Conservation (phyloP, 2,113 vertebrate genomes). For the Ammodytes marinus region DNA sequence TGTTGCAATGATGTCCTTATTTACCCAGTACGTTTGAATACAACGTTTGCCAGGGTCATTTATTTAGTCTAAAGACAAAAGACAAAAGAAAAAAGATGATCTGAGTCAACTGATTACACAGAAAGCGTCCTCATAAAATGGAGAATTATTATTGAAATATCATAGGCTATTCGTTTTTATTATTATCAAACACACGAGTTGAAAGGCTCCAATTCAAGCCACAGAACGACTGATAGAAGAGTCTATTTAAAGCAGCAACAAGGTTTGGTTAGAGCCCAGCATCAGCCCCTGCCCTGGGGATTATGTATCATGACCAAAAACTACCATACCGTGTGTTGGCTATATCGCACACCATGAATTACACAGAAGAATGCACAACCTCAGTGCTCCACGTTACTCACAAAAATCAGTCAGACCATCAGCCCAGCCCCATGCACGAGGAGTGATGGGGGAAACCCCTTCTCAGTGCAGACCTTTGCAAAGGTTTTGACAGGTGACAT, state of each 20-base stretch:
- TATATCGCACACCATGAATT: slow-evolving; percentile 66
- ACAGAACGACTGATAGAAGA: too few relatives aligned
- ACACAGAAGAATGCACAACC: slow-evolving; percentile 70
- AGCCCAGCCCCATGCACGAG: slow-evolving; percentile 10
- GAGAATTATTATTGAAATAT: neutral
- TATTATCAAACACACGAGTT: too few relatives aligned
- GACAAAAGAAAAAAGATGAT: neutral
- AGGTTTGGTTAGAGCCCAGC: slow-evolving; percentile 18
- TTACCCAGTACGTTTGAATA: neutral
- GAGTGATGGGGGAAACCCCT: slow-evolving; percentile 20
- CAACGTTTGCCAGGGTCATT: neutral
- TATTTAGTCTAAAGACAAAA: neutral
- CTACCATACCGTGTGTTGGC: slow-evolving; percentile 62
- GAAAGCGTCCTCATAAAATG: neutral
- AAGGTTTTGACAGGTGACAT: slow-evolving; percentile 33
- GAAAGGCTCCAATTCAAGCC: too few relatives aligned
- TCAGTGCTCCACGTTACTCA: slow-evolving; percentile 38
- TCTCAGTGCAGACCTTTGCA: slow-evolving; percentile 4
- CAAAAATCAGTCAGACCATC: slow-evolving; percentile 43
- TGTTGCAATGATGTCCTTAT: neutral
- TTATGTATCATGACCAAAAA: slow-evolving; percentile 64
- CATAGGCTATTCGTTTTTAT: neutral
- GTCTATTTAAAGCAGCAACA: neutral
- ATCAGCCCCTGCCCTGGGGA: slow-evolving; percentile 59
- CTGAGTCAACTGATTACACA: slow-evolving; percentile 29